A percentile compares a stretch with the other conserved stretches of the same genome.
Evolutionary conservation across 2,797 vertebrate species (phyloP).

Genomic region (Dicrostonyx torquatus): DNA sequence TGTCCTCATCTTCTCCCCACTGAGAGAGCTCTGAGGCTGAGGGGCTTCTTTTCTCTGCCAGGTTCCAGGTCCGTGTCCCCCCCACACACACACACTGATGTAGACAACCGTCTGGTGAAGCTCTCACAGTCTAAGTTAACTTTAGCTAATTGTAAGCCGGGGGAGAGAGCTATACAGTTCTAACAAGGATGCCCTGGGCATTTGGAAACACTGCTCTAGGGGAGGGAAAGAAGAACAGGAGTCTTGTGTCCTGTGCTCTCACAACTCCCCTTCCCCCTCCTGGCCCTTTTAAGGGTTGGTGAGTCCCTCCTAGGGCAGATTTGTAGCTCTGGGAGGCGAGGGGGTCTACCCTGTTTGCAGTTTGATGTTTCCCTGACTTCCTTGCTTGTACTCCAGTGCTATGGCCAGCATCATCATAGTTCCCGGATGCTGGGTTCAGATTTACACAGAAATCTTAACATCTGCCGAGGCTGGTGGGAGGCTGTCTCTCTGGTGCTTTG

Average conservation of each 20-base stretch:
- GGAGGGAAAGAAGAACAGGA: neutral
- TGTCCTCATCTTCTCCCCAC: neutral
- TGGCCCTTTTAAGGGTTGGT: neutral
- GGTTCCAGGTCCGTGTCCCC: constrained; percentile 34
- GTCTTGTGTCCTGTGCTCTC: constrained; percentile 29
- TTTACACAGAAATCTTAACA: neutral
- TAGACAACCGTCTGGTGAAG: constrained; percentile 28
- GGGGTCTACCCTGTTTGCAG: neutral
- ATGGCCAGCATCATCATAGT: neutral
- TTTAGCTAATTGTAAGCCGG: constrained; percentile 54
- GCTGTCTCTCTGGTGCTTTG: neutral
- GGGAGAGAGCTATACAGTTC: neutral
- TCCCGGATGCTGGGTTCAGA: neutral
- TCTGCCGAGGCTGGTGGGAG: neutral
- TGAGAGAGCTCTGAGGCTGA: neutral
- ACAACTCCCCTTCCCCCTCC: no score
- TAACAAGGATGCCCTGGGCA: neutral
- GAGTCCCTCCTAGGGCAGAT: neutral
- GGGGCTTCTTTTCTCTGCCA: neutral
- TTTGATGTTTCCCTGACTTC: neutral
- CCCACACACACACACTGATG: neutral
- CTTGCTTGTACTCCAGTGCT: neutral
- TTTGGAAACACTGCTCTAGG: neutral
- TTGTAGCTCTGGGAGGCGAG: neutral
- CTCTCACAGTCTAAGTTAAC: constrained; percentile 12